A percentile compares a stretch with the other conserved stretches of the same genome.
Conservation (phyloP, 1,140 invertebrate genomes). For the Drosophila rufa region DNA sequence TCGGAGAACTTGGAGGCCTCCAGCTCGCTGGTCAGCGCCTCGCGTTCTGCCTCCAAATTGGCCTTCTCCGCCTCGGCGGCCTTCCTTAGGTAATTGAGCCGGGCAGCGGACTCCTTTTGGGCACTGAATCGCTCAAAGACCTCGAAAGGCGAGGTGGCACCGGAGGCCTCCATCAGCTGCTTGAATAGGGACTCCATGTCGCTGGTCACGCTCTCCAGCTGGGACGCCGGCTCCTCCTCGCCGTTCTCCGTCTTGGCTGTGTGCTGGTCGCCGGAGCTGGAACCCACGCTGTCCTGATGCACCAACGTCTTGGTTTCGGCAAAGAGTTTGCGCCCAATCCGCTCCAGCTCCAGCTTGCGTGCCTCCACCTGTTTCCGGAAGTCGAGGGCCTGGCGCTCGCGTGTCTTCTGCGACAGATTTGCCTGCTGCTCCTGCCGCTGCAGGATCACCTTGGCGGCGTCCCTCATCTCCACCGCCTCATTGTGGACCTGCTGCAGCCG, state of each 20-base stretch:
- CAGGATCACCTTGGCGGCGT: constrained; percentile 88
- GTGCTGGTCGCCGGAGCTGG: constrained; percentile 85
- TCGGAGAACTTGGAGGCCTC: constrained; percentile 92
- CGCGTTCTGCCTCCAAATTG: constrained; percentile 88
- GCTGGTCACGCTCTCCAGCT: constrained; percentile 81
- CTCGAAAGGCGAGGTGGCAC: constrained; percentile 90
- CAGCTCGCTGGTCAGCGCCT: constrained; percentile 89
- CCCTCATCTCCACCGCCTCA: constrained; percentile 89
- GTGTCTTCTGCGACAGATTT: constrained; percentile 87
- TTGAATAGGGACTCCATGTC: constrained; percentile 89
- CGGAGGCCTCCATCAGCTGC: constrained; percentile 90
- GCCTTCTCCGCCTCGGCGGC: constrained; percentile 91
- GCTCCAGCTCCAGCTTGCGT: constrained; percentile 89
- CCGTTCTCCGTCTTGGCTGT: constrained; percentile 85
- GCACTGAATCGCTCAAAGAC: constrained; percentile 90
- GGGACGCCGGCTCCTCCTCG: constrained; percentile 81
- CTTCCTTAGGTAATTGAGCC: constrained; percentile 88
- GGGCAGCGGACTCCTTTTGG: constrained; percentile 89
- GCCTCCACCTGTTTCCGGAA: constrained; percentile 89
- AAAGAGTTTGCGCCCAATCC: constrained; percentile 90
- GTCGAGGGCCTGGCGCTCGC: constrained; percentile 88
- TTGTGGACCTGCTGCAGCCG: constrained; percentile 88
- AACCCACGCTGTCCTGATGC: constrained; percentile 86
- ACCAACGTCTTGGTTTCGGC: constrained; percentile 86
- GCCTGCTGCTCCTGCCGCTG: constrained; percentile 89